Conservation (phyloP, 2,113 vertebrate genomes). For the Carassius gibelio region DNA sequence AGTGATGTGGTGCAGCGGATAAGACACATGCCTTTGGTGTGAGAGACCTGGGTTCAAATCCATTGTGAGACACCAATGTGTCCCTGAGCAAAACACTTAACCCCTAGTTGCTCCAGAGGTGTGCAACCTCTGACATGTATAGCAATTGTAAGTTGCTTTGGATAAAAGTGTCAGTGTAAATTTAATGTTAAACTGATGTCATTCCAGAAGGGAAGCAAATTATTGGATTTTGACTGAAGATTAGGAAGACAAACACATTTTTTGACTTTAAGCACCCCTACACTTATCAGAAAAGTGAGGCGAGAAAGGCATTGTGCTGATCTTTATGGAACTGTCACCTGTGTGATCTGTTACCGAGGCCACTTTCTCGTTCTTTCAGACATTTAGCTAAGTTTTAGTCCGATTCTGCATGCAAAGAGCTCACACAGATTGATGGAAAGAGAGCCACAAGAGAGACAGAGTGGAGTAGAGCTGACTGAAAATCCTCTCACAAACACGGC, state of each 20-base stretch:
- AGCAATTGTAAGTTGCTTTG: no score
- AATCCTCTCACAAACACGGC: slow-evolving; percentile 1
- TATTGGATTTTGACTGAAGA: neutral
- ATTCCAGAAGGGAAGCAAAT: neutral
- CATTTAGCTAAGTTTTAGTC: slow-evolving; percentile 17
- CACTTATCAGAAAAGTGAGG: neutral
- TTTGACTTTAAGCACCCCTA: neutral
- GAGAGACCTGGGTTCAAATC: no score
- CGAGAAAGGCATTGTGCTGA: neutral
- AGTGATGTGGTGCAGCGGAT: no score
- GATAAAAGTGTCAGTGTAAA: no score
- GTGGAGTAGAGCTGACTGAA: slow-evolving; percentile 61
- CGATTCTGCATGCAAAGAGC: slow-evolving; percentile 6
- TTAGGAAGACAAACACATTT: neutral
- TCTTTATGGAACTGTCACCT: neutral
- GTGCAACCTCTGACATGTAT: no score
- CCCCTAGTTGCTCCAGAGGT: no score
- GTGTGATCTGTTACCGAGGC: slow-evolving; percentile 6
- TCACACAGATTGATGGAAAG: slow-evolving; percentile 17
- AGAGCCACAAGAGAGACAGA: slow-evolving; percentile 56
- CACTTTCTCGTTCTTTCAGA: slow-evolving; percentile 19
- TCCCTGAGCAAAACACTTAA: no score
- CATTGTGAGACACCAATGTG: no score
- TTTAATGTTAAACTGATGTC: no score
- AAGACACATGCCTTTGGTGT: no score